phyloP scores from a whole-genome alignment of 2,888 invertebrate genomes.

The Leptodirus hochenwartii region DNA sequence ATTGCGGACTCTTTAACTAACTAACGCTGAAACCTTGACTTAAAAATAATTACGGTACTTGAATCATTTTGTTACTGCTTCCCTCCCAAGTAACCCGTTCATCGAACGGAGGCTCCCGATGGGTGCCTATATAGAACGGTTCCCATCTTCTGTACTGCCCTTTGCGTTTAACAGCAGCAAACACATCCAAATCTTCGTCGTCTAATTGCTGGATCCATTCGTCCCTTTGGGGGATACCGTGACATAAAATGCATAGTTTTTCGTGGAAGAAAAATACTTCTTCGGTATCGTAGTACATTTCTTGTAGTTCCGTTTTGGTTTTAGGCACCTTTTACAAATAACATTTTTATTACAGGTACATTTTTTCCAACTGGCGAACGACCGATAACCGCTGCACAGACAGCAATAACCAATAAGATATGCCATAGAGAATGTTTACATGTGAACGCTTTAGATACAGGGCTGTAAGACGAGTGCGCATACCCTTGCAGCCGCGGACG shows the following conservation, averaged over 20 bases:
- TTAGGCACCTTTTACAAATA: constrained; percentile 46
- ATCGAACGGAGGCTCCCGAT: constrained; percentile 20
- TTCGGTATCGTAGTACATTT: constrained; percentile 20
- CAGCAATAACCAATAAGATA: too few relatives aligned
- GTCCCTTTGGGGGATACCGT: constrained; percentile 26
- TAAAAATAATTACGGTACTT: constrained; percentile 10
- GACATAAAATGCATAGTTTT: constrained; percentile 30
- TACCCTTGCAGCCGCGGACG: too few relatives aligned
- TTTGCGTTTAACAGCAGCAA: constrained; percentile 16
- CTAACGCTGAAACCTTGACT: not conserved
- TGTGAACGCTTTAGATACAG: too few relatives aligned
- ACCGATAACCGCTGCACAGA: too few relatives aligned
- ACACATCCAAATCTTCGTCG: constrained; percentile 16
- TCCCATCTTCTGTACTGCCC: constrained; percentile 17
- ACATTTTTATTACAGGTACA: too few relatives aligned
- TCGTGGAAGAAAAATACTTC: constrained; percentile 33
- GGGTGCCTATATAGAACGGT: constrained; percentile 20
- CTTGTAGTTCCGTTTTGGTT: constrained; percentile 40
- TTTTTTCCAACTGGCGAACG: too few relatives aligned
- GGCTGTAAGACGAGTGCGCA: too few relatives aligned
- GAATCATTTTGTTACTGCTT: constrained; percentile 18
- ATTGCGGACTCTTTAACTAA: too few relatives aligned
- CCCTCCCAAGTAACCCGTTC: constrained; percentile 22
- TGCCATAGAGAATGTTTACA: too few relatives aligned
- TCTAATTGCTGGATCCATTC: constrained; percentile 22